phyloP scores from a whole-genome alignment of 1,140 invertebrate genomes.

The Scylla paramamosain region DNA sequence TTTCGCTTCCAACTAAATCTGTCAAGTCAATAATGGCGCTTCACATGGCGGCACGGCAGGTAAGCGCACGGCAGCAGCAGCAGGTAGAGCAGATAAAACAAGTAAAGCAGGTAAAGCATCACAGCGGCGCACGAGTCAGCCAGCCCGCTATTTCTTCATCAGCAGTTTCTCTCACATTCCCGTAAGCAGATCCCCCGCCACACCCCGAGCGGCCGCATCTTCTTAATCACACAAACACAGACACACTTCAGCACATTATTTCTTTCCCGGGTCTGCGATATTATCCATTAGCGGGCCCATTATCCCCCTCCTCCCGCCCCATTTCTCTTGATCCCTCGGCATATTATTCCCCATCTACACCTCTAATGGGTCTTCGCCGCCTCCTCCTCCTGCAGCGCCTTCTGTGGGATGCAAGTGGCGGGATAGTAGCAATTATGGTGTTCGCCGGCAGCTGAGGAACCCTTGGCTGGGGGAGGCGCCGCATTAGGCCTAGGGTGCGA shows the following conservation, averaged over 20 bases:
- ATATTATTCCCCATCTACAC: slow-evolving; percentile 32
- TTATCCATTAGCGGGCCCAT: not conserved
- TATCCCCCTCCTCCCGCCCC: not conserved
- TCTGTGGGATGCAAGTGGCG: slow-evolving; percentile 14
- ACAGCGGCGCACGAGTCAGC: not conserved
- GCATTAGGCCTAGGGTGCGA: not conserved
- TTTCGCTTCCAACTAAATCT: too few relatives aligned
- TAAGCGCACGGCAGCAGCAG: not conserved
- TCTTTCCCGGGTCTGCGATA: not conserved
- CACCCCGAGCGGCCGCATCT: not conserved
- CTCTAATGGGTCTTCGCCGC: not conserved
- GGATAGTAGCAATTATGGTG: slow-evolving; percentile 10
- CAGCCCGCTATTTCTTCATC: not conserved
- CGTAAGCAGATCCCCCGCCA: not conserved
- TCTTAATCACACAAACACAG: slow-evolving; percentile 37
- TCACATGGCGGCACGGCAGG: not conserved
- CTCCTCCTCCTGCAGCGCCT: slow-evolving; percentile 24
- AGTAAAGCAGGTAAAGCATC: not conserved
- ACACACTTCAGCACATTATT: slow-evolving; percentile 27
- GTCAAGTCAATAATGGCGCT: too few relatives aligned
- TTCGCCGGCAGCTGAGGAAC: slow-evolving; percentile 29
- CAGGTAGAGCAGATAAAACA: not conserved
- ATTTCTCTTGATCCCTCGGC: slow-evolving; percentile 35
- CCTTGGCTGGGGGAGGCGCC: not conserved
- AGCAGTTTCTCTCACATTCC: slow-evolving; percentile 6